A percentile compares a stretch with the other conserved stretches of the same genome.
These are phyloP conservation scores for Buceros bicornis DNA, from an alignment of 2,797 vertebrate genomes.

Conservation along the genomic window DNA sequence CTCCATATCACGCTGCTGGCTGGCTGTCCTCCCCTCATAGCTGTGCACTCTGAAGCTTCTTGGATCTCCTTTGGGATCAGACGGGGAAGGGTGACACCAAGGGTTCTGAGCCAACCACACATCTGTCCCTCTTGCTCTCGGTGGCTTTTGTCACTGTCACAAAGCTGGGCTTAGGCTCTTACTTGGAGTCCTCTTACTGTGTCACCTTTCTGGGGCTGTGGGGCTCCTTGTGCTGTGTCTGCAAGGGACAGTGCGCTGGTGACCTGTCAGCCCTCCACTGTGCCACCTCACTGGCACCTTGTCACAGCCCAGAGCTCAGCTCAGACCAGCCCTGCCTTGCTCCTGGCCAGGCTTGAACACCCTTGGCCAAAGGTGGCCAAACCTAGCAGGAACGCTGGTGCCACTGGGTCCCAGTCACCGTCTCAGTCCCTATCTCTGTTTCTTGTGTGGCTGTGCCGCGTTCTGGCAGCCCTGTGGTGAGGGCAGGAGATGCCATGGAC, in stretches of 20 bases:
- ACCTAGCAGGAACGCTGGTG: background rate
- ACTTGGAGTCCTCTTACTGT: background rate
- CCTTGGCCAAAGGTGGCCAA: background rate
- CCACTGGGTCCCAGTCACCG: background rate
- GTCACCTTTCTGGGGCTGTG: background rate
- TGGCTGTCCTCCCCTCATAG: background rate
- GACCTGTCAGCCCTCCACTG: background rate
- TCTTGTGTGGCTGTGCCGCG: background rate
- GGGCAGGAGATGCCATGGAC: background rate
- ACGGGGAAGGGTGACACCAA: background rate
- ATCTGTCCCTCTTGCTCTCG: background rate
- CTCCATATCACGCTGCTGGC: rapidly evolving
- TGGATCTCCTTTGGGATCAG: rapidly evolving
- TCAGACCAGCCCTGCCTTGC: rapidly evolving
- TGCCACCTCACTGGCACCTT: background rate
- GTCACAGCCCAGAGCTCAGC: background rate
- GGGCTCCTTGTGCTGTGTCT: background rate
- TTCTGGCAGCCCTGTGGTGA: background rate
- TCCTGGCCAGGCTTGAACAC: rapidly evolving
- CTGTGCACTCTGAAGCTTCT: background rate
- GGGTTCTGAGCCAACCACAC: background rate
- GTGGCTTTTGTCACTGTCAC: background rate
- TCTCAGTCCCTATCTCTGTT: background rate
- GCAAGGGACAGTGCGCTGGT: background rate
- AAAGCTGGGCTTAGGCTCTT: background rate